Evolutionary conservation across 2,113 vertebrate genomes (phyloP).

Genomic region (Lichenostomus cassidix): DNA sequence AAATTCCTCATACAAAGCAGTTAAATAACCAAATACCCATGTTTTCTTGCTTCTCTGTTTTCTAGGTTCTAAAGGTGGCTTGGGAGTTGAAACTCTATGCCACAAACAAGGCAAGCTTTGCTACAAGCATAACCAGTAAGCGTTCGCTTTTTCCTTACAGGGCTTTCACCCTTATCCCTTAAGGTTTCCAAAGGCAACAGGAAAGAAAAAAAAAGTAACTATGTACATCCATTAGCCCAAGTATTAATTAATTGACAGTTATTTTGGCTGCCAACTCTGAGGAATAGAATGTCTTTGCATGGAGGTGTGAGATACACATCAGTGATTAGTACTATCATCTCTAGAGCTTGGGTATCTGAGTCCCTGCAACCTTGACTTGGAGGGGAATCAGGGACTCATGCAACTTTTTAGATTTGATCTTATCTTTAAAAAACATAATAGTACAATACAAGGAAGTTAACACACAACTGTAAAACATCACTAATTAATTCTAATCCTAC

Average conservation of each 20-base stretch:
- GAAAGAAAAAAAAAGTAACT: no score
- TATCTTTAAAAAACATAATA: neutral
- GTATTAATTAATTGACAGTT: neutral
- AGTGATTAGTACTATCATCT: neutral
- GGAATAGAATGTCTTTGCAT: neutral
- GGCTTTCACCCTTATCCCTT: neutral
- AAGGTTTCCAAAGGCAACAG: neutral
- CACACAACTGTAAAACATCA: neutral
- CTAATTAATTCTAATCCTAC: neutral
- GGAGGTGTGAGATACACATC: neutral
- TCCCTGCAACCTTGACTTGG: neutral
- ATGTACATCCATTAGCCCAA: neutral
- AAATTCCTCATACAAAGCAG: constrained; percentile 21
- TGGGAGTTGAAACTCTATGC: neutral
- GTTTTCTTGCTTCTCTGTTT: neutral
- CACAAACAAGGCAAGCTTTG: neutral
- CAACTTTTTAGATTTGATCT: neutral
- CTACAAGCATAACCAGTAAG: neutral
- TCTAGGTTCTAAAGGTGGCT: neutral
- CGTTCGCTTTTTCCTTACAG: neutral
- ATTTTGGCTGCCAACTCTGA: neutral
- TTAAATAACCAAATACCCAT: neutral
- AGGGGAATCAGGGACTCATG: neutral
- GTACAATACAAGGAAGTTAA: neutral
- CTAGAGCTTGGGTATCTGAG: neutral